Percentiles rank a stretch among this genome's conserved stretches.
phyloP scores from a whole-genome alignment of 1,140 invertebrate species.

The Acromyrmex echinatior region DNA sequence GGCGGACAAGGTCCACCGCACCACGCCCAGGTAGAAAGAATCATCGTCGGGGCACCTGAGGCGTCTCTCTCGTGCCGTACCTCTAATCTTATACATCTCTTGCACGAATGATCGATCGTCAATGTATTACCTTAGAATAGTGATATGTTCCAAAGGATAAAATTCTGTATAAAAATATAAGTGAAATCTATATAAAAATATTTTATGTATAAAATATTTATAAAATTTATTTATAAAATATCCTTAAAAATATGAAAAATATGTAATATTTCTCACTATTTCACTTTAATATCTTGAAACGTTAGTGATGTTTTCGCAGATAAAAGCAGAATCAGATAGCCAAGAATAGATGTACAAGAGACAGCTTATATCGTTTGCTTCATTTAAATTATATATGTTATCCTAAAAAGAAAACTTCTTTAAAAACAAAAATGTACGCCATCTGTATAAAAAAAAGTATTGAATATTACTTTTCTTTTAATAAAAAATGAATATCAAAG shows the following conservation, averaged over 20 bases:
- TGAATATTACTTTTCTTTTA: too few relatives aligned
- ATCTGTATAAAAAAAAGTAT: too few relatives aligned
- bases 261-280: background rate
- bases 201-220: too few relatives aligned
- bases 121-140: conserved; percentile 54
- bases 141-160: background rate
- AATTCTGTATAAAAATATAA: background rate
- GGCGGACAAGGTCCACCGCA: background rate
- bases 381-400: conserved; percentile 27
- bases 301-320: background rate
- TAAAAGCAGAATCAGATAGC: background rate
- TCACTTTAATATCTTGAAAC: background rate
- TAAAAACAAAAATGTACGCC: too few relatives aligned
- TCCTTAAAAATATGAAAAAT: background rate
- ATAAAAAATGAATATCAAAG: too few relatives aligned
- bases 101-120: conserved; percentile 61
- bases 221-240: too few relatives aligned
- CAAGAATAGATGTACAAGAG: background rate
- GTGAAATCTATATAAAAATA: background rate
- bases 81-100: conserved; percentile 51
- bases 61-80: conserved; percentile 14
- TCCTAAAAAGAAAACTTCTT: background rate
- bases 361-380: background rate
- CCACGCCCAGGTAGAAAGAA: conserved; percentile 41
- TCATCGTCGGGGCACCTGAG: conserved; percentile 43